Evolutionary conservation across 2,888 invertebrate genomes (phyloP).

Genomic region (Euphydryas editha): DNA sequence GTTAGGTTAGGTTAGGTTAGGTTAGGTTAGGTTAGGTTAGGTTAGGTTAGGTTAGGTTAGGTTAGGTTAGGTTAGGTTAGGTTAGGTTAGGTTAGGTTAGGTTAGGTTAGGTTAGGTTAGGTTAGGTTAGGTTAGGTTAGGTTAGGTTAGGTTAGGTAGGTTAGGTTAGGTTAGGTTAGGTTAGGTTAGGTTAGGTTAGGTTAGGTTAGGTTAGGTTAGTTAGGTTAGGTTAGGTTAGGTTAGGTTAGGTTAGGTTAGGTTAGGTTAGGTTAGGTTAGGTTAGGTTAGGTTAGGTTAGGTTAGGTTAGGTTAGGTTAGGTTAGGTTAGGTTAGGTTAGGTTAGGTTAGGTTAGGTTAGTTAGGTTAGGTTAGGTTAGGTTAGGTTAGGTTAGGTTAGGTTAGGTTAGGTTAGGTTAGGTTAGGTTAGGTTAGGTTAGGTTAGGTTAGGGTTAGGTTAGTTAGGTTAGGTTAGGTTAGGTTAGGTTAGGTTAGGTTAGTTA

Average conservation of each 20-base stretch:
- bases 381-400: neutral
- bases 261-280: slow-evolving; percentile 1
- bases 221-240: slow-evolving; percentile 1
- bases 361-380: slow-evolving; percentile 2
- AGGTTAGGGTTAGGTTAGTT: too few relatives aligned
- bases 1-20: slow-evolving; percentile 1
- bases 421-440: slow-evolving; percentile 1
- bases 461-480: slow-evolving; percentile 17
- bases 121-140: slow-evolving; percentile 1
- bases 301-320: slow-evolving; percentile 1
- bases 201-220: slow-evolving; percentile 1
- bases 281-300: slow-evolving; percentile 1
- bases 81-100: slow-evolving; percentile 1
- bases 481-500: slow-evolving; percentile 18
- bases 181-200: slow-evolving; percentile 1
- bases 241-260: neutral
- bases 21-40: slow-evolving; percentile 1
- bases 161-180: slow-evolving; percentile 1
- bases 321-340: slow-evolving; percentile 1
- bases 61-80: slow-evolving; percentile 1
- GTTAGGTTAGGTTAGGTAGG: neutral
- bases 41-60: neutral
- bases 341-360: slow-evolving; percentile 1
- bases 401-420: slow-evolving; percentile 3
- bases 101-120: slow-evolving; percentile 1